phyloP scores from a whole-genome alignment of 1,140 invertebrate species.

The Coelopa frigida region DNA sequence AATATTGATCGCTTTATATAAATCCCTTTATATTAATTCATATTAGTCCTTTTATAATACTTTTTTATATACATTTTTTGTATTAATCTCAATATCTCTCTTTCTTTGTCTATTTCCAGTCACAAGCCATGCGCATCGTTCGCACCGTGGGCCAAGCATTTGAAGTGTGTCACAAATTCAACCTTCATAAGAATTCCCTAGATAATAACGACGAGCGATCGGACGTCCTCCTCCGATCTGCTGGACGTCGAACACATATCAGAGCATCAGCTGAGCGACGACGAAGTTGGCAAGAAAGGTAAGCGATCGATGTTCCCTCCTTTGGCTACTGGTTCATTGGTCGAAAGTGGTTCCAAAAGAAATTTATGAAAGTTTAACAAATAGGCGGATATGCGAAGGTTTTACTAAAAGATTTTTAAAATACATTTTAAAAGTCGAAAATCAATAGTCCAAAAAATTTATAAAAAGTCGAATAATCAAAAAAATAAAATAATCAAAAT shows the following conservation, averaged over 20 bases:
- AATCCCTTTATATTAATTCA: no score
- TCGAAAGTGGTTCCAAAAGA: not conserved
- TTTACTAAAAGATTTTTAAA: no score
- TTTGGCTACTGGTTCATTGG: no score
- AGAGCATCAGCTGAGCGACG: slow-evolving; percentile 50
- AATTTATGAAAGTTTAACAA: not conserved
- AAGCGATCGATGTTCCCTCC: no score
- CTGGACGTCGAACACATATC: slow-evolving; percentile 42
- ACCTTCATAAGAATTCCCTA: slow-evolving; percentile 49
- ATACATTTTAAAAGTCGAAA: no score
- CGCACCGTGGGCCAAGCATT: slow-evolving; percentile 97
- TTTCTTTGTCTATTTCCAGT: slow-evolving; percentile 56
- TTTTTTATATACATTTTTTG: no score
- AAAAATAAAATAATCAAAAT: no score
- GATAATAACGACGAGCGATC: slow-evolving; percentile 57
- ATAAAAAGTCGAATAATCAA: no score
- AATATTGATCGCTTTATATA: no score
- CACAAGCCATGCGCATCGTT: slow-evolving; percentile 95
- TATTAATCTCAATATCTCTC: not conserved
- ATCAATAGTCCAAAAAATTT: no score
- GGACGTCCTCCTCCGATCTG: slow-evolving; percentile 53
- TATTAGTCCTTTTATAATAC: no score
- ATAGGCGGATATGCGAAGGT: no score
- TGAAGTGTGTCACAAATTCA: slow-evolving; percentile 96
- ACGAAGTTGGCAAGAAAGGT: slow-evolving; percentile 56